Base-by-base conservation (phyloP, 2,113 vertebrate genomes). In the Neoarius graeffei region DNA sequence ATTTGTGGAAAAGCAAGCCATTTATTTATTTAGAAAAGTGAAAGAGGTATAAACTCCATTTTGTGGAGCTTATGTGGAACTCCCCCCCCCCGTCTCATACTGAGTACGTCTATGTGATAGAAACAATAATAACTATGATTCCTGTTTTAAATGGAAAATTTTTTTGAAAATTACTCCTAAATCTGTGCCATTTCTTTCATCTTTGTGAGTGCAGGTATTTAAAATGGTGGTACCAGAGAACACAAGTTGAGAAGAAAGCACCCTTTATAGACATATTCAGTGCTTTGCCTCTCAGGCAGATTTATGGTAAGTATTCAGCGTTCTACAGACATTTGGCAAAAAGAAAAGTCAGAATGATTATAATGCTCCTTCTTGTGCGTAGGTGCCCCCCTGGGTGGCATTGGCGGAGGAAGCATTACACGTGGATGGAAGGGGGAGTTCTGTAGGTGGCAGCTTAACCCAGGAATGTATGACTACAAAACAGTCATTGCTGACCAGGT, bases 361-460 rank as follows among this genome's bases (percentile, higher is more conserved):
- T 42, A 74, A 9, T 30, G 27, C 67, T 74, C 3, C 27, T 30
- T 35, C 48, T 86, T 59, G 85, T 67, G 73, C 73, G 48, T 92
- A 99, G 98, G 98, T 1, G 99, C 96, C 84, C 98, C 98, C 0
- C 94, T 99, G 5, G 98, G 98, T 0, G 98, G 98, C 1, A 97
- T 99, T 0, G 98, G 98, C 0, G 98, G 98, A 92, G 98, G 98
- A 30, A 98, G 96, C 89, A 97, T 99, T 90, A 99, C 98, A 0
- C 96, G 98, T 81, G 97, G 98, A 27, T 99, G 98, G 98, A 94
- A 94, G 87, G 98, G 98, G 0, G 97, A 99, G 85, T 99, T 99
- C 93, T 99, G 98, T 90, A 95, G 97, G 85, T 99, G 98, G 98
- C 98, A 99, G 87, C 96, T 99, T 60, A 98, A 96, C 77, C 98